phyloP scores from a whole-genome alignment of 2,888 invertebrate species.

The Brachylomia viminalis region DNA sequence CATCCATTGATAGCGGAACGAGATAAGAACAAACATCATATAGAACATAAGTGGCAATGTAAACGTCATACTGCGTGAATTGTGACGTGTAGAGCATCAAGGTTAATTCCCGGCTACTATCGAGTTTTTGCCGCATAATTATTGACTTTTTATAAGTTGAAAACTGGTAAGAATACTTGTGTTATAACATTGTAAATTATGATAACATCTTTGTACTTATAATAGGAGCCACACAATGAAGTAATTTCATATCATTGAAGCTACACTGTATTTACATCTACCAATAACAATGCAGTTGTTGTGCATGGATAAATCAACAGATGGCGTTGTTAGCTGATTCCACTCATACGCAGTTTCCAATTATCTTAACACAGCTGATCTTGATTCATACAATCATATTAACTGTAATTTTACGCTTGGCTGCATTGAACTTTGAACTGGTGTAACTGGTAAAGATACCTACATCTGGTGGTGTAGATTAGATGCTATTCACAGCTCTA shows the following conservation, averaged over 20 bases:
- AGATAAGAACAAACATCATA: conserved; percentile 33
- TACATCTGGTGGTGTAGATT: no score
- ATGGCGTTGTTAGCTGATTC: conserved; percentile 21
- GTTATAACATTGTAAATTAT: conserved; percentile 2
- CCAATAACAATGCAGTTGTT: background rate
- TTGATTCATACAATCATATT: background rate
- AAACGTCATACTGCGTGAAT: conserved; percentile 2
- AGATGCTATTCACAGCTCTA: background rate
- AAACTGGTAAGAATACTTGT: background rate
- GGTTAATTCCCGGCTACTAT: conserved; percentile 24
- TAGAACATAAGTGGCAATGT: conserved; percentile 32
- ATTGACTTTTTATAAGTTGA: background rate
- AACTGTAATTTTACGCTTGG: conserved; percentile 19
- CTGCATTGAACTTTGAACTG: conserved; percentile 15
- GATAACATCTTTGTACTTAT: background rate
- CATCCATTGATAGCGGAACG: conserved; percentile 38
- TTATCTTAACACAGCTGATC: background rate
- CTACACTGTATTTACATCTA: background rate
- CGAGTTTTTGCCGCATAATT: conserved; percentile 15
- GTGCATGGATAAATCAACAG: conserved; percentile 3
- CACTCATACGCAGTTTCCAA: background rate
- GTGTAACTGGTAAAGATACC: background rate
- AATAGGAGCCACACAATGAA: background rate
- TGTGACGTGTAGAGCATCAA: conserved; percentile 12
- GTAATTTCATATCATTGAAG: background rate